phyloP scores from a whole-genome alignment of 35 echinoderm and acorn worm genomes.

The Heliocidaris tuberculata region DNA sequence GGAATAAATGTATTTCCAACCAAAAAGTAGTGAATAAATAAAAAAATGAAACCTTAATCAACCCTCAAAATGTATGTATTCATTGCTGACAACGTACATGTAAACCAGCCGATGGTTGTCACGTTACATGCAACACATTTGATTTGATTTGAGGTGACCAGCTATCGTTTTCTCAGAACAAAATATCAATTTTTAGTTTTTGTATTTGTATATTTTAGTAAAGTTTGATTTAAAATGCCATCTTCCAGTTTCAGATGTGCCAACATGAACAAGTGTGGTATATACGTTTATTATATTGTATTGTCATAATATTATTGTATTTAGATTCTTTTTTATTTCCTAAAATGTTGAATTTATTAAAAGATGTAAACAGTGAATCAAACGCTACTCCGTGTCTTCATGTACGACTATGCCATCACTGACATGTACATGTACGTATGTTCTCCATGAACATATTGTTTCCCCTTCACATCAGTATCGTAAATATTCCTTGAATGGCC shows the following conservation, averaged over 20 bases:
- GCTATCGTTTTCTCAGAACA: neutral
- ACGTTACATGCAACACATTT: too few species aligned
- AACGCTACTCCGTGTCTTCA: too few species aligned
- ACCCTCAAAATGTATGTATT: too few species aligned
- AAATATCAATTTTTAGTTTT: neutral
- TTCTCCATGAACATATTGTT: too few species aligned
- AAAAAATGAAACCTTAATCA: too few species aligned
- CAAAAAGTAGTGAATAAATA: too few species aligned
- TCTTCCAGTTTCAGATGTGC: neutral
- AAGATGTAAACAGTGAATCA: neutral
- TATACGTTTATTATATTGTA: neutral
- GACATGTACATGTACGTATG: too few species aligned
- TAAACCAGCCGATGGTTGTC: too few species aligned
- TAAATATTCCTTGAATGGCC: neutral
- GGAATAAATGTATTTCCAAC: neutral
- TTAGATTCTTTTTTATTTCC: neutral
- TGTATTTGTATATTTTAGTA: neutral
- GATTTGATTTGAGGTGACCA: neutral
- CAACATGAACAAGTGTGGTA: neutral
- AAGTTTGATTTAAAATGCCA: neutral
- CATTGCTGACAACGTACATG: too few species aligned
- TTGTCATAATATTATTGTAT: neutral
- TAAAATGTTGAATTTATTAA: neutral
- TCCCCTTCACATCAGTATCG: too few species aligned
- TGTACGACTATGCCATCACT: too few species aligned